A percentile compares a stretch with the other conserved stretches of the same genome.
Evolutionary conservation across 2,888 invertebrate species (phyloP).

Genomic region (Dolichomitus sp.): DNA sequence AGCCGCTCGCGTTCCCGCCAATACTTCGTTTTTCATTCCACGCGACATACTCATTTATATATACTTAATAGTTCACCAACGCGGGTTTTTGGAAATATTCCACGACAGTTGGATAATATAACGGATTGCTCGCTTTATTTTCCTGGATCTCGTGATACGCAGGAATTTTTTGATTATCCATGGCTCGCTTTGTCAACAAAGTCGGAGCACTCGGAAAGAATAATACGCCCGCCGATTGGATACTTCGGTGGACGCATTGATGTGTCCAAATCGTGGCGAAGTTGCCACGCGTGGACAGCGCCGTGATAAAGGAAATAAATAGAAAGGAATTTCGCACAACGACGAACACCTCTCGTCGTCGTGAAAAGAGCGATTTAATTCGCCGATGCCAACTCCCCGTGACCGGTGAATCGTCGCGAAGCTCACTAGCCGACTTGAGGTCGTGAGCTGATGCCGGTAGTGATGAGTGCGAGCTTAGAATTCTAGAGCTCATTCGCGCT

Average conservation of each 20-base stretch:
- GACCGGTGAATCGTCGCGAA: conserved; percentile 24
- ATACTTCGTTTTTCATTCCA: conserved; percentile 48
- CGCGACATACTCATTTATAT: conserved; percentile 23
- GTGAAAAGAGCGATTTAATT: not conserved
- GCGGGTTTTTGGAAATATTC: conserved; percentile 26
- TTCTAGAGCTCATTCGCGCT: conserved; percentile 55
- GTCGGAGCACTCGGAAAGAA: not conserved
- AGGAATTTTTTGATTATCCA: conserved; percentile 1
- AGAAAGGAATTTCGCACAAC: not conserved
- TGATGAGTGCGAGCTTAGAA: conserved; percentile 60
- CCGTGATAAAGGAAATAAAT: not conserved
- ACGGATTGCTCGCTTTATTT: not conserved
- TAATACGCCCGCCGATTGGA: conserved; percentile 13
- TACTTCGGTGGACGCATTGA: conserved; percentile 17
- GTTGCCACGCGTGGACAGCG: not conserved
- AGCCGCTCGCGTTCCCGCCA: conserved; percentile 61
- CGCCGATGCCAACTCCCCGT: conserved; percentile 11
- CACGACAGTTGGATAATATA: conserved; percentile 25
- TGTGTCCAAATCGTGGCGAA: conserved; percentile 6
- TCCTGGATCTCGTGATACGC: not conserved
- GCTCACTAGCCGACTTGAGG: conserved; percentile 33
- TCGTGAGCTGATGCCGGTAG: conserved; percentile 48
- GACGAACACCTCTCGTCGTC: not conserved
- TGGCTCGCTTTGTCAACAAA: conserved; percentile 36
- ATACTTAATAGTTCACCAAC: conserved; percentile 28